A percentile compares a stretch with the other conserved stretches of the same genome.
Conservation (phyloP, 2,113 vertebrate species). For the Henicopernis longicauda region DNA sequence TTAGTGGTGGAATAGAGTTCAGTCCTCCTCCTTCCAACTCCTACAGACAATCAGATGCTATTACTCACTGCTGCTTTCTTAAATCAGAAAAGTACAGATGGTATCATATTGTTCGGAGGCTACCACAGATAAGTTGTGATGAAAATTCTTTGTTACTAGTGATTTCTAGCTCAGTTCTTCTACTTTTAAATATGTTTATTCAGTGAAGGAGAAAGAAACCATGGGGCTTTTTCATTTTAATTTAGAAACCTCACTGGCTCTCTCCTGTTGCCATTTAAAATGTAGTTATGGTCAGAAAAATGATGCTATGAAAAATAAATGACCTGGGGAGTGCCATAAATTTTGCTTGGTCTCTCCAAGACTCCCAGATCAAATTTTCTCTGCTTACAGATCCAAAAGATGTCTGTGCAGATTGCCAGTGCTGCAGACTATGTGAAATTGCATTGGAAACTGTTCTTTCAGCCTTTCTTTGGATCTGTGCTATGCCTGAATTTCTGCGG, state of each 20-base stretch:
- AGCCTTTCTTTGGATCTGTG: background rate
- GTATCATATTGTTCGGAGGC: background rate
- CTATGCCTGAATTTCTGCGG: background rate
- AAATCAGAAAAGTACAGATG: background rate
- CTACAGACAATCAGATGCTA: background rate
- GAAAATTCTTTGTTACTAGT: background rate
- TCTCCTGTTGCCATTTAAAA: slow-evolving; percentile 41
- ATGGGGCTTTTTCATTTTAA: slow-evolving; percentile 40
- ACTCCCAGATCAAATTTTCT: background rate
- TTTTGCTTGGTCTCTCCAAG: background rate
- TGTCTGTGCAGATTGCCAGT: background rate
- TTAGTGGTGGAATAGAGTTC: background rate
- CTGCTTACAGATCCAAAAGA: background rate
- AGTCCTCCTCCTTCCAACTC: background rate
- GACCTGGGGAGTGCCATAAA: background rate
- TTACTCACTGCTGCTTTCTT: slow-evolving; percentile 1
- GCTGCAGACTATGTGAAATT: background rate
- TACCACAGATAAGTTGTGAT: background rate
- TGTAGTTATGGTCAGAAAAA: slow-evolving; percentile 37
- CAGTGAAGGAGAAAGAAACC: slow-evolving; percentile 36
- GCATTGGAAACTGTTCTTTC: background rate
- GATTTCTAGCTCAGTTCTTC: slow-evolving; percentile 8
- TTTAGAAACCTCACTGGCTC: slow-evolving; percentile 31
- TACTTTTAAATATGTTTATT: slow-evolving; percentile 32
- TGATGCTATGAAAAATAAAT: slow-evolving; percentile 8